A percentile compares a stretch with the other conserved stretches of the same genome.
These are phyloP conservation scores for Spilarctia lutea DNA, from an alignment of 2,888 invertebrate genomes.

Conservation along the genomic window DNA sequence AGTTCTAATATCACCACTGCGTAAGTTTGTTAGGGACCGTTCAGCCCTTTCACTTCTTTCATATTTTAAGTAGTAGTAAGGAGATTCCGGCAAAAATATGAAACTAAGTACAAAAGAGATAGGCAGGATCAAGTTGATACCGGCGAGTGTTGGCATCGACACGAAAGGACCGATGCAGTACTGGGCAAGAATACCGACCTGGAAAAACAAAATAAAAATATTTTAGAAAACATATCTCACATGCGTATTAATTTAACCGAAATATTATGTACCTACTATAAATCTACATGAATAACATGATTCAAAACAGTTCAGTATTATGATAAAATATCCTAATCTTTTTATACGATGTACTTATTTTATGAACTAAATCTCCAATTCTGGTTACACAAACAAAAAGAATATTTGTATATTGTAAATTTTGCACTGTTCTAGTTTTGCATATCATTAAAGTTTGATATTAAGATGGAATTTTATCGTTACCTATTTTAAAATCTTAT, in stretches of 20 bases:
- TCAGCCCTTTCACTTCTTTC: constrained; percentile 85
- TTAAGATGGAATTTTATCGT: neutral
- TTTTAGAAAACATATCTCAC: neutral
- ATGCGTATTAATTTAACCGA: constrained; percentile 1
- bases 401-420: neutral
- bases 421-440: neutral
- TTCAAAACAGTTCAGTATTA: constrained; percentile 6
- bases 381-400: neutral
- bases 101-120: constrained; percentile 85
- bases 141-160: constrained; percentile 83
- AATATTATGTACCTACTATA: neutral
- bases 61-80: constrained; percentile 85
- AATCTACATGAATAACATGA: neutral
- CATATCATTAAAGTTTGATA: neutral
- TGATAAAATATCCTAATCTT: neutral
- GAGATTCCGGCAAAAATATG: constrained; percentile 90
- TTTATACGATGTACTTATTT: neutral
- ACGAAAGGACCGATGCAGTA: constrained; percentile 88
- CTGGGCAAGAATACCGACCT: constrained; percentile 87
- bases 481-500: neutral
- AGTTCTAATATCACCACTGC: constrained; percentile 85
- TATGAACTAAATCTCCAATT: neutral
- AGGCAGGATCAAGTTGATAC: constrained; percentile 86
- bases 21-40: constrained; percentile 85
- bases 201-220: constrained; percentile 57